A percentile compares a stretch with the other conserved stretches of the same genome.
Evolutionary conservation across 2,888 invertebrate species (phyloP).

Genomic region (Steromphala cineraria): DNA sequence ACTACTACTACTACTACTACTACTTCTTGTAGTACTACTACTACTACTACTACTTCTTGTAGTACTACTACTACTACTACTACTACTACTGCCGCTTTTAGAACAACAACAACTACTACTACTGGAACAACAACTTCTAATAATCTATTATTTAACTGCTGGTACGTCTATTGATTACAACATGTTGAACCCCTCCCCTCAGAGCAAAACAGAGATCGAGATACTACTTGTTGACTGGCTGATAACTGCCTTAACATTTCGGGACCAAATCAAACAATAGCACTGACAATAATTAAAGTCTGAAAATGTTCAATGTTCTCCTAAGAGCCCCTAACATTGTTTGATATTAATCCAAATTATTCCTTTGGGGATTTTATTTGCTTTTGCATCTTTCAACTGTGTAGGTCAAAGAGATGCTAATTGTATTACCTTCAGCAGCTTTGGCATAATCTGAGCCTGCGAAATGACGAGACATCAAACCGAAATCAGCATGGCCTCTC

Average conservation of each 20-base stretch:
- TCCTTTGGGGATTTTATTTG: no score
- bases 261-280: no score
- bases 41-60: constrained; percentile 25
- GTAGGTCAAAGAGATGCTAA: background rate
- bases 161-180: no score
- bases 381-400: background rate
- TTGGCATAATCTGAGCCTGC: constrained; percentile 15
- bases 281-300: no score
- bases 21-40: constrained; percentile 15
- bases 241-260: no score
- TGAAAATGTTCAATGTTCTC: no score
- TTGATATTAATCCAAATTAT: no score
- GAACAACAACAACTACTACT: constrained; percentile 22
- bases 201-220: no score
- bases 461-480: constrained; percentile 20
- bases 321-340: no score
- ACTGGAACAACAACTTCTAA: background rate
- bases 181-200: no score
- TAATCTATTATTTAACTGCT: no score
- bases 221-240: no score
- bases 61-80: constrained; percentile 25
- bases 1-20: background rate
- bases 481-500: constrained; percentile 25
- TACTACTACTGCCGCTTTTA: constrained; percentile 24
- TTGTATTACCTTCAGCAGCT: constrained; percentile 13